Evolutionary conservation across 2,797 vertebrate genomes (phyloP).

Genomic region (Echeneis naucrates): DNA sequence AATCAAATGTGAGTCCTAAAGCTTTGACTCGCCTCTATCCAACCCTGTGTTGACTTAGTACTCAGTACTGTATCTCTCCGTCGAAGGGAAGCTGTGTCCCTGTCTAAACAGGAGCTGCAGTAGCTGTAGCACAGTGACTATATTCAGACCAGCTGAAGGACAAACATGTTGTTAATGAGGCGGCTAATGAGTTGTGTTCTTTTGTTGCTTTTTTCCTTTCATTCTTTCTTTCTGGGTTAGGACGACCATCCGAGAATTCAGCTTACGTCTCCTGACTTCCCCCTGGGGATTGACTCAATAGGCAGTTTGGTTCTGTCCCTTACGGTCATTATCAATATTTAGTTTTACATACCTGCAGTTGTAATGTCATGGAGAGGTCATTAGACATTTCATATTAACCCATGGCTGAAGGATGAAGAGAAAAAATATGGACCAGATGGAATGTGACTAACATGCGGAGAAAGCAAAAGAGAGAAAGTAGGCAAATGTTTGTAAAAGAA

Average conservation of each 20-base stretch:
- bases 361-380: constrained; percentile 32
- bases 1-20: constrained; percentile 74
- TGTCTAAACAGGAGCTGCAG: constrained; percentile 42
- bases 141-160: constrained; percentile 76
- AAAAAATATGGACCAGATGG: neutral
- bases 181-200: constrained; percentile 77
- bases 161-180: constrained; percentile 80
- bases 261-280: constrained; percentile 41
- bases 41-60: constrained; percentile 46
- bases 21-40: constrained; percentile 48
- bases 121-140: constrained; percentile 63
- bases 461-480: constrained; percentile 64
- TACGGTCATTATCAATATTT: constrained; percentile 32
- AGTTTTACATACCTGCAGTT: constrained; percentile 22
- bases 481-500: constrained; percentile 82
- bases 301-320: constrained; percentile 14
- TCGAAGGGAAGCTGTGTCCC: constrained; percentile 62
- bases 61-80: constrained; percentile 66
- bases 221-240: constrained; percentile 30
- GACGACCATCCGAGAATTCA: constrained; percentile 54
- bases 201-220: constrained; percentile 54
- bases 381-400: constrained; percentile 4
- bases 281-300: constrained; percentile 29
- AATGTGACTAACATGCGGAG: constrained; percentile 16
- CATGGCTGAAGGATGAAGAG: neutral